Base-by-base conservation (phyloP, 1,140 invertebrate genomes). In the Trichoplusia ni region DNA sequence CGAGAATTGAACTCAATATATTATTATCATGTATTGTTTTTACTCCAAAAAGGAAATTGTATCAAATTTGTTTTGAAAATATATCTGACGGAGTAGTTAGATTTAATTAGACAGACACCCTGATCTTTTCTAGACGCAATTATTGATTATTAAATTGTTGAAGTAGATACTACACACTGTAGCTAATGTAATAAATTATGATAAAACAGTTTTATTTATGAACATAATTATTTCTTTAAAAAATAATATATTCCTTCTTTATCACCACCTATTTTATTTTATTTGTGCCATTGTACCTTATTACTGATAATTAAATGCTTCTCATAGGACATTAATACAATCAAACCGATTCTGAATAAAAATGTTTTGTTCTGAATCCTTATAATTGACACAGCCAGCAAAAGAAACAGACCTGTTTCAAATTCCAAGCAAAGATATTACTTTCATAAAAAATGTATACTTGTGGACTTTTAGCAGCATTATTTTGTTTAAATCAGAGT, bases 401-500 rank as follows among this genome's bases (percentile, higher is more conserved):
- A 11, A 42, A 21, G 38, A 29, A 14, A 29, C 14, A 8, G 44
- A 16, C 25, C 6, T 27, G 7, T 29, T 27, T 27, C 4, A 13
- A 46, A 2, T n/a, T n/a, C n/a, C n/a, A n/a, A n/a, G n/a, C n/a
- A n/a, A n/a, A n/a, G n/a, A n/a, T n/a, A n/a, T 3, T 14, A 14
- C 14, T 46, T 18, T 13, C 29, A 2, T 5, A 1, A 14, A 9
- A 2, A 2, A 8, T 13, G 37, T 11, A 8, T 14, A 33, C 29
- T 9, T 33, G 8, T 33, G 6, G 3, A 33, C 13, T 65, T 11
- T 23, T 77, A 33, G 37, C 65, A 49, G 27, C 71, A 13, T 23
- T 71, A 16, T 19, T 63, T 4, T 42, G 64, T 14, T 29, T 65
- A 16, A 49, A 59, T 8, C 25, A 7, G 27, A 78, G 75, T 65